phyloP scores from a whole-genome alignment of 53 echinoderm and acorn worm genomes.

The Zoroaster sp. region DNA sequence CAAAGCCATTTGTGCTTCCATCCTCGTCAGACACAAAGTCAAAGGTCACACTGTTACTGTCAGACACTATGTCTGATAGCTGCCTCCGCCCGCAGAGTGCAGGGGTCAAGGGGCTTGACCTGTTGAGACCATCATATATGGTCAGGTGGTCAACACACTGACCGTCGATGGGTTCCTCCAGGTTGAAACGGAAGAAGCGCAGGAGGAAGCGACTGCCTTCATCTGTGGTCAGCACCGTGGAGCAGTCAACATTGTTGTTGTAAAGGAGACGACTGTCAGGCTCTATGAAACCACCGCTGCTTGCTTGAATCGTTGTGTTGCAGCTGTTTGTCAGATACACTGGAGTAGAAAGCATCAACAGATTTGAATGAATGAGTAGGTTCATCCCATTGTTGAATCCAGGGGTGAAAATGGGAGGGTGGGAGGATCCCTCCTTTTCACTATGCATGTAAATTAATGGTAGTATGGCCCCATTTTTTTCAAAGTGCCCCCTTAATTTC shows the following conservation, averaged over 20 bases:
- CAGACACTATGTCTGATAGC: constrained; percentile 71
- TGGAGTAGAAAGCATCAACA: no score
- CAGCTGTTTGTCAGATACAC: constrained; percentile 79
- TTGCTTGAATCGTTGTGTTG: constrained; percentile 72
- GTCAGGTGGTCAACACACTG: constrained; percentile 80
- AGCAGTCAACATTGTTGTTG: constrained; percentile 81
- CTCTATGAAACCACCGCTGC: constrained; percentile 80
- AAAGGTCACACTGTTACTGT: constrained; percentile 62
- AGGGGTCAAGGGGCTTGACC: constrained; percentile 56
- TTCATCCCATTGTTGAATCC: no score
- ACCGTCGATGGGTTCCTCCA: constrained; percentile 79
- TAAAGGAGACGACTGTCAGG: constrained; percentile 86
- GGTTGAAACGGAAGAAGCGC: constrained; percentile 83
- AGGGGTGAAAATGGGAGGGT: no score
- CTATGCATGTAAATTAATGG: no score
- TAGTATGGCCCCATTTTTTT: no score
- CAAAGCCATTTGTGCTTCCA: constrained; percentile 82
- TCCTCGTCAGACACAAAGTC: constrained; percentile 78
- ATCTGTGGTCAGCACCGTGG: constrained; percentile 53
- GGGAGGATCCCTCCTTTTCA: no score
- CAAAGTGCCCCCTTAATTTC: no score
- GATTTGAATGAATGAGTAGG: no score
- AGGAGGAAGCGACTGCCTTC: constrained; percentile 67
- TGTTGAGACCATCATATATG: constrained; percentile 74
- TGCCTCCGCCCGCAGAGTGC: constrained; percentile 73